Percentiles rank a stretch among this genome's conserved stretches.
Conservation (phyloP, 2,113 vertebrate genomes). For the Xiphias gladius region DNA sequence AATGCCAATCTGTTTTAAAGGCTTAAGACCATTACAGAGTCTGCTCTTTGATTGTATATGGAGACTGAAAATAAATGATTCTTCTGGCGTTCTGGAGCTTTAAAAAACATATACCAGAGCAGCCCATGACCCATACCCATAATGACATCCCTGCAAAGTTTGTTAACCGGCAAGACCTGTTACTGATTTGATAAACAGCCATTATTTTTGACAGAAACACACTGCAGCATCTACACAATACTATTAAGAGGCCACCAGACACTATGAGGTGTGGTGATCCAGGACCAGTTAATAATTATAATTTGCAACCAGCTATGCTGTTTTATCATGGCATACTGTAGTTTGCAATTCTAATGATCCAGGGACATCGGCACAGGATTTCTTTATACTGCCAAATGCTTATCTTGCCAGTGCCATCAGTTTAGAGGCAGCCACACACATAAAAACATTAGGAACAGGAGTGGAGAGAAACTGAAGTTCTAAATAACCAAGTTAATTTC, state of each 20-base stretch:
- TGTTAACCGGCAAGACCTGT: not conserved
- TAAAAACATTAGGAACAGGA: not conserved
- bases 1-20: not conserved
- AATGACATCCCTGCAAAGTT: not conserved
- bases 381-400: slow-evolving; percentile 57
- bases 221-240: not conserved
- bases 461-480: not conserved
- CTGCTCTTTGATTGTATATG: not conserved
- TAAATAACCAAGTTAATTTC: not conserved
- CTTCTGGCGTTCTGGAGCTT: not conserved
- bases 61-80: slow-evolving; percentile 19
- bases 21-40: not conserved
- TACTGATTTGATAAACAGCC: not conserved
- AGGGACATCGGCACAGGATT: slow-evolving; percentile 32
- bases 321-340: slow-evolving; percentile 20
- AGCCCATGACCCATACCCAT: not conserved
- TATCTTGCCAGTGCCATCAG: slow-evolving; percentile 32
- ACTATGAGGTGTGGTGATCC: not conserved
- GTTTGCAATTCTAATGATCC: slow-evolving; percentile 69
- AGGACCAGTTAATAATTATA: not conserved
- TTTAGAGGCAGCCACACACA: slow-evolving; percentile 15
- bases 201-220: not conserved
- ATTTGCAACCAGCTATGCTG: not conserved
- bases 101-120: not conserved
- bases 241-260: not conserved